phyloP scores from a whole-genome alignment of 2,888 invertebrate species.

The Eupithecia pulchellata region DNA sequence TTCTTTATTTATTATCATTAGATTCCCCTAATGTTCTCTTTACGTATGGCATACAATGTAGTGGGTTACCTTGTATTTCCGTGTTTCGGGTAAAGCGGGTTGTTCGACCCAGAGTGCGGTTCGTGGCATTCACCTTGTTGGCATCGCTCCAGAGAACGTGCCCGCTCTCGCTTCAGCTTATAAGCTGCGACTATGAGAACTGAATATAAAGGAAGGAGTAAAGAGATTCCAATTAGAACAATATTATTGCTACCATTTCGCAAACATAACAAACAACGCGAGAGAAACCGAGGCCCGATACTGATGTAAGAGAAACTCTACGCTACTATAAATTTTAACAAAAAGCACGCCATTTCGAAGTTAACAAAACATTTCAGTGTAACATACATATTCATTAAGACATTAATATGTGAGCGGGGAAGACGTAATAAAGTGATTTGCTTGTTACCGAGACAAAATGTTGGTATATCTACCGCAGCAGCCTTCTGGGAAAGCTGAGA shows the following conservation, averaged over 20 bases:
- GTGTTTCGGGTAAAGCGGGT: constrained; percentile 77
- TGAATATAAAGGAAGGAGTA: constrained; percentile 17
- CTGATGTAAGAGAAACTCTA: constrained; percentile 33
- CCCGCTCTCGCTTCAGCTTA: constrained; percentile 46
- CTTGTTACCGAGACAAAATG: constrained; percentile 39
- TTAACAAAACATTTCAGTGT: constrained; percentile 39
- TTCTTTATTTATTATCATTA: constrained; percentile 3
- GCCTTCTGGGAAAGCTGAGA: constrained; percentile 70
- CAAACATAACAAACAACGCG: constrained; percentile 9
- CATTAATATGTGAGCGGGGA: constrained; percentile 42
- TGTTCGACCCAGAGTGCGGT: constrained; percentile 72
- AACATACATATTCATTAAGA: constrained; percentile 42
- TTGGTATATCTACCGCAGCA: constrained; percentile 41
- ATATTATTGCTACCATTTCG: constrained; percentile 13
- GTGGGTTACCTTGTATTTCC: constrained; percentile 52
- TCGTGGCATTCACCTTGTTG: constrained; percentile 86
- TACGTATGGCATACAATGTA: neutral
- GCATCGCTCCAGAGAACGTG: constrained; percentile 65
- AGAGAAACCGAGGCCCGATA: constrained; percentile 10
- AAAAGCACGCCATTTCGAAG: constrained; percentile 36
- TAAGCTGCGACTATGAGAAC: constrained; percentile 12
- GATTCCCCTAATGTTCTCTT: neutral
- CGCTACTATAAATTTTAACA: constrained; percentile 34
- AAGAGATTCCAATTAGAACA: constrained; percentile 3
- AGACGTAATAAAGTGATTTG: constrained; percentile 42